Conservation (phyloP, 2,113 vertebrate species). For the Tachysurus fulvidraco region DNA sequence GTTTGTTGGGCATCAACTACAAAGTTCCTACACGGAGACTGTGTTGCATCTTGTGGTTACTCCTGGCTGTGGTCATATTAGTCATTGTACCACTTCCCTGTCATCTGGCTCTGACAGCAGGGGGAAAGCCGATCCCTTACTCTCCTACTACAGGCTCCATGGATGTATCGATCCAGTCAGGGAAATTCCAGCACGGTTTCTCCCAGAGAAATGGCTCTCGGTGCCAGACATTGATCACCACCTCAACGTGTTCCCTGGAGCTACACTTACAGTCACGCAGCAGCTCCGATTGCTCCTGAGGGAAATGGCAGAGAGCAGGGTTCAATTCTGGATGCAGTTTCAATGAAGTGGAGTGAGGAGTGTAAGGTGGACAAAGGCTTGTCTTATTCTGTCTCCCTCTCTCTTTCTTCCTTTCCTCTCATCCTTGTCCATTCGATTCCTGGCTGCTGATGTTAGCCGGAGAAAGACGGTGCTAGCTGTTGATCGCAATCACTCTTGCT, state of each 20-base stretch:
- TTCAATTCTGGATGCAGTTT: neutral
- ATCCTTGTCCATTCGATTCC: neutral
- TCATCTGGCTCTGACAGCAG: neutral
- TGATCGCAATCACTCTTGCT: neutral
- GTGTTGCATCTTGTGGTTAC: neutral
- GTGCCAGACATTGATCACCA: constrained; percentile 38
- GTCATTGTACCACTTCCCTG: neutral
- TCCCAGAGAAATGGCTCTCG: constrained; percentile 37
- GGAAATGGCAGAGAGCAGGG: neutral
- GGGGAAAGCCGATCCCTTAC: constrained; percentile 54
- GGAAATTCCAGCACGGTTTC: constrained; percentile 52
- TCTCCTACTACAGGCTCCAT: constrained; percentile 33
- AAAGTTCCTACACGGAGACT: neutral
- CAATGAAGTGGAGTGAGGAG: neutral
- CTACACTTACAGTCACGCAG: constrained; percentile 20
- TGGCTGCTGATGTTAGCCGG: neutral
- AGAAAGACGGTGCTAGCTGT: neutral
- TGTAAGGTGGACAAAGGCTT: too few relatives aligned
- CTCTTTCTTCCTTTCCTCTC: neutral
- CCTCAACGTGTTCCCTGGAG: neutral
- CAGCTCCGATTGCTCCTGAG: constrained; percentile 7
- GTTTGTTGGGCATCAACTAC: neutral
- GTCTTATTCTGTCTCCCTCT: neutral
- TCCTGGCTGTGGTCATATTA: neutral
- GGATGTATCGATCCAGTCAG: constrained; percentile 52